Evolutionary conservation across 2,797 vertebrate species (phyloP).

Genomic region (Rhodeus uyekii): DNA sequence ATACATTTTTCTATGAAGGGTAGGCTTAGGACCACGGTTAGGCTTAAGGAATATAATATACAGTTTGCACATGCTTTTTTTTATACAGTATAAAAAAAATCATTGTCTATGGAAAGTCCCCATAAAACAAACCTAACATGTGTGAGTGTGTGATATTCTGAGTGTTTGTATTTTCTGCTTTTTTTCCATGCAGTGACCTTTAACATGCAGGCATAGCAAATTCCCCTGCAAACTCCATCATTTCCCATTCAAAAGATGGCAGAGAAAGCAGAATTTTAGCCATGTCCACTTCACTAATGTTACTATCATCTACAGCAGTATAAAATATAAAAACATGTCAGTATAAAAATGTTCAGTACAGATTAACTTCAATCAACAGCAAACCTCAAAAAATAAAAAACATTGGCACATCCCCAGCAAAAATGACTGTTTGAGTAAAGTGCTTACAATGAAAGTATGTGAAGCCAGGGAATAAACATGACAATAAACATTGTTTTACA

Average conservation of each 20-base stretch:
- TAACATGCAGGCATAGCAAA: conserved; percentile 36
- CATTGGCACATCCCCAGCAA: background rate
- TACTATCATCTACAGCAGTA: no score
- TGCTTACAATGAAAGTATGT: background rate
- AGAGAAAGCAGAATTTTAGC: background rate
- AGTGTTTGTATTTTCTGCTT: conserved; percentile 24
- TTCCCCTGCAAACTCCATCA: conserved; percentile 28
- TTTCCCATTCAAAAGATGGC: conserved; percentile 13
- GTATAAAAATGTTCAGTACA: background rate
- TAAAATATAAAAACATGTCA: background rate
- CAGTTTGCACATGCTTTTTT: no score
- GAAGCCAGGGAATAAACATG: background rate
- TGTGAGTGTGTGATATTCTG: conserved; percentile 24
- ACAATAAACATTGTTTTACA: conserved; percentile 12
- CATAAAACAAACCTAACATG: background rate
- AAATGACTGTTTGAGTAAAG: background rate
- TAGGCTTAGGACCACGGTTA: no score
- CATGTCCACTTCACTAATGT: background rate
- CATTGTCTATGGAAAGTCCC: background rate
- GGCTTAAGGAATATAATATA: background rate
- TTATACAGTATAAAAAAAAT: background rate
- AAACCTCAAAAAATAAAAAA: background rate
- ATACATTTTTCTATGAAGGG: no score
- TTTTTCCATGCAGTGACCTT: conserved; percentile 36
- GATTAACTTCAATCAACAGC: background rate